Evolutionary conservation across 1,140 invertebrate species (phyloP), one percentile per base, ranked within the genome.

Genomic region (Drosophila paulistorum): DNA sequence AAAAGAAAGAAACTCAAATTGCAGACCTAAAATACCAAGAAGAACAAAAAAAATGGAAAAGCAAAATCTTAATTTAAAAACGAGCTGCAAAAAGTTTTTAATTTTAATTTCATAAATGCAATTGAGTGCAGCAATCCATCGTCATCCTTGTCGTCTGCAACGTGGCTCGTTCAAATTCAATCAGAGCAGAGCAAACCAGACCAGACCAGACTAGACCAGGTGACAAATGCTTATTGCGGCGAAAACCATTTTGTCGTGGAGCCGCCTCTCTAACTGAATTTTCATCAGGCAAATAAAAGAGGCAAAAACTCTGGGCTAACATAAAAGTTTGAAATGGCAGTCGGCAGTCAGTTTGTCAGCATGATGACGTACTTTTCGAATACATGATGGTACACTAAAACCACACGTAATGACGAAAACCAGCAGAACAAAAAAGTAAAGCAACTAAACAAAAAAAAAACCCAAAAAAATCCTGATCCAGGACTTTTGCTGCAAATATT

Each of bases 21-120:
- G 73, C 73, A 78, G 68, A 74, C 72, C 0, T 5, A 57, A 58
- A 59, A 23, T 45, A 63, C 33, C 30, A 42, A 41, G 37, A 58
- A 62, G 17, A 17, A 39, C 35, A 65, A 45, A 62, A 62, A 41
- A 37, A 48, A 41, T 17, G 5, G 11, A 23, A 60, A 60, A 37
- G 33, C n/a, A 65, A 59, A 66, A 57, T 68, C 37, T 74, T 71
- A 63, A 77, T 57, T 69, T 68, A 45, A 67, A 69, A 55, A 35
- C 26, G 57, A 55, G 39, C 23, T 59, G 39, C 20, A 41, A 41
- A 67, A 77, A 74, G 20, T 76, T 73, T 71, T 75, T 78, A 86
- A 79, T 79, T 86, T 82, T 76, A 86, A 81, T 86, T 82, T 83
- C 78, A 84, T 89, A 89, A 90, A 89, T 66, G 85, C 81, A 78